Evolutionary conservation across 2,113 vertebrate species (phyloP), one percentile per base, ranked within the genome.

Genomic region (Xiphorhynchus elegans): DNA sequence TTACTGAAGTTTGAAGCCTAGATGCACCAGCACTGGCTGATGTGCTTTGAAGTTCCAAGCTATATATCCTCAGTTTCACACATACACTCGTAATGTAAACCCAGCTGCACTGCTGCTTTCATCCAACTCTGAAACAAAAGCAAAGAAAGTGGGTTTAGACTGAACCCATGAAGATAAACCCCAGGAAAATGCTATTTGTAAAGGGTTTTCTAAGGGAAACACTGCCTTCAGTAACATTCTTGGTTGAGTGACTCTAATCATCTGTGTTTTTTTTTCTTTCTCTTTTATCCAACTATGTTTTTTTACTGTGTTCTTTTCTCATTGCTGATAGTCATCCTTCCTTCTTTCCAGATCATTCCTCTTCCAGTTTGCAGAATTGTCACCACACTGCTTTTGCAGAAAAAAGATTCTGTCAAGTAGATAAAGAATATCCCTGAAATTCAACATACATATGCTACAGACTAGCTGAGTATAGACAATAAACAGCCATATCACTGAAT

Each of bases 91-190:
- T 93, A 85, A 74, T 77, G 72, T 85, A 94, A 96, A 94, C 63
- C 24, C 93, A 94, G 78, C 82, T 90, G 93, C 29, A 39, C 74
- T 76, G 70, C 74, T 53, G 52, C 63, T 94, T 94, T 96, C 75
- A 80, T 76, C 56, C 78, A 67, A 0, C 26, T 67, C 11, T 9
- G 55, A 59, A 72, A 66, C 17, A 76, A 83, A 94, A 73, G 46
- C 10, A 14, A 26, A 73, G 62, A 42, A 62, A 63, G 31, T 49
- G 47, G 33, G 14, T 67, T 93, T 83, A 55, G 42, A 25, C 13
- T 47, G 58, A 91, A 47, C 9, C 35, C 28, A 31, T 26, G 63
- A 42, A 95, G 67, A 84, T 76, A 93, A 93, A 78, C 40, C 60
- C 20, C 40, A 68, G 84, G 11, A 29, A 85, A 83, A 64, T 31